These are phyloP conservation scores for Erythrocebus patas DNA, from an alignment of 2,113 vertebrate species.

Conservation along the genomic window DNA sequence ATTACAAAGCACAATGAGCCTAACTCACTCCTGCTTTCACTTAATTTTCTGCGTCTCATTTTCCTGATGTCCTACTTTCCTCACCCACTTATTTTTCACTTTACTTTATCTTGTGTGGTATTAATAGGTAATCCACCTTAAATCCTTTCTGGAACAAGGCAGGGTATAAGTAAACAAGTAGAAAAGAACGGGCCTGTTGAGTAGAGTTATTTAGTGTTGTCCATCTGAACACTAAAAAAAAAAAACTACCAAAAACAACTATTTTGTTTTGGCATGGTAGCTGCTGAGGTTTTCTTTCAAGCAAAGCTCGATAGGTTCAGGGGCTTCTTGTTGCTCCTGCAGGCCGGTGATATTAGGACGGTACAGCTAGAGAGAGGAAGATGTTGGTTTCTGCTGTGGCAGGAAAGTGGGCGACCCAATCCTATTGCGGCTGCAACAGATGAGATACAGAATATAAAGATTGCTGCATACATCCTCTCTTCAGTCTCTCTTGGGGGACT, in stretches of 20 bases:
- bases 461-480: neutral
- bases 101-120: constrained; percentile 66
- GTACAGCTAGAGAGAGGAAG: neutral
- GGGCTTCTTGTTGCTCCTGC: neutral
- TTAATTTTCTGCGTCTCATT: constrained; percentile 63
- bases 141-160: constrained; percentile 70
- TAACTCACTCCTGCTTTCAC: neutral
- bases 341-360: neutral
- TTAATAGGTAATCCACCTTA: constrained; percentile 72
- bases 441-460: neutral
- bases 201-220: constrained; percentile 71
- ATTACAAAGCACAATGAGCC: neutral
- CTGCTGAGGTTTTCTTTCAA: constrained; percentile 57
- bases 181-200: constrained; percentile 59
- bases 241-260: constrained; percentile 58
- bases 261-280: constrained; percentile 48
- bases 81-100: constrained; percentile 64
- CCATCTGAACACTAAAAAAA: constrained; percentile 54
- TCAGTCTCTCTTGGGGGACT: neutral
- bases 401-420: neutral
- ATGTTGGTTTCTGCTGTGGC: neutral
- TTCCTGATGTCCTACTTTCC: constrained; percentile 67
- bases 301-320: constrained; percentile 3
- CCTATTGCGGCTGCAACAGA: neutral
- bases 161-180: constrained; percentile 71